A percentile compares a stretch with the other conserved stretches of the same genome.
These are phyloP conservation scores for Hoplostethus mediterraneus DNA, from an alignment of 2,797 vertebrate species.

Conservation along the genomic window DNA sequence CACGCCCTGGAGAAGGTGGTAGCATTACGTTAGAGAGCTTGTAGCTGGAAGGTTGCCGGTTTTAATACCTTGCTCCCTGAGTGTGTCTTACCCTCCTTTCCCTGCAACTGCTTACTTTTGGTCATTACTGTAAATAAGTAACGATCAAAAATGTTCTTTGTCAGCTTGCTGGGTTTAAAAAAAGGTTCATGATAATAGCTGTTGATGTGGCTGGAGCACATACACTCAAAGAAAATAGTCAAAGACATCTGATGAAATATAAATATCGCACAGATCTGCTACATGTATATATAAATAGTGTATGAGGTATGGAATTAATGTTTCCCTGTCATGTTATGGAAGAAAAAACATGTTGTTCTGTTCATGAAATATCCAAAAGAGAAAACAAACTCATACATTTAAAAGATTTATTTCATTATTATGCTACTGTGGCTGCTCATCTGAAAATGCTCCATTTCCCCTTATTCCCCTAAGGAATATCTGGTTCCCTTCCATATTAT, in stretches of 20 bases:
- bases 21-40: background rate
- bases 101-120: background rate
- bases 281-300: conserved; percentile 24
- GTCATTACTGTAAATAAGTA: conserved; percentile 15
- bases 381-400: background rate
- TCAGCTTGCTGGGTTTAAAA: conserved; percentile 1
- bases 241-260: no score
- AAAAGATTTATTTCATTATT: background rate
- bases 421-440: conserved; percentile 31
- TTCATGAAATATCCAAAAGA: conserved; percentile 31
- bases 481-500: background rate
- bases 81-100: conserved; percentile 7
- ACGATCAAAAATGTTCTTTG: background rate
- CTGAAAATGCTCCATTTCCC: conserved; percentile 10
- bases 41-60: no score
- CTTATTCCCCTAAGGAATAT: background rate
- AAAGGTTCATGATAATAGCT: background rate
- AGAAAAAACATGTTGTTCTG: background rate
- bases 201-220: no score
- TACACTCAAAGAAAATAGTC: no score
- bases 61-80: background rate
- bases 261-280: background rate
- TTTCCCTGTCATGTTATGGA: background rate
- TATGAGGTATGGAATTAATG: background rate
- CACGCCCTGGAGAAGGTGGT: background rate